A percentile compares a stretch with the other conserved stretches of the same genome.
phyloP scores from a whole-genome alignment of 2,113 vertebrate genomes.

The Microcebus tavaratra region DNA sequence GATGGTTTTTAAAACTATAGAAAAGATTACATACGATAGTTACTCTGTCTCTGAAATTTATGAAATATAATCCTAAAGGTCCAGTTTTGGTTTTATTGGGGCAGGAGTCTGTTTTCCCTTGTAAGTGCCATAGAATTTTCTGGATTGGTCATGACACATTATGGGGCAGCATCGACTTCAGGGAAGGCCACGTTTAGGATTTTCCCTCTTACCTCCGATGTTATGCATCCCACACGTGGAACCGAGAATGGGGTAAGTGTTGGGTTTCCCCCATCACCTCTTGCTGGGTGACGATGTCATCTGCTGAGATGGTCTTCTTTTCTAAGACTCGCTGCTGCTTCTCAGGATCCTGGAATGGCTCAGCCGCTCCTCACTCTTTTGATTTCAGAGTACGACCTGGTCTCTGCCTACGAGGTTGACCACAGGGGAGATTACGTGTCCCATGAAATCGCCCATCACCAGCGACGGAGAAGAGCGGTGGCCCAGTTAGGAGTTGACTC shows the following conservation, averaged over 20 bases:
- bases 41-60: not conserved
- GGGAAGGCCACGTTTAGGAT: too few species aligned
- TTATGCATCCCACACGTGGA: rapidly evolving
- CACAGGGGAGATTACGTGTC: conserved; percentile 87
- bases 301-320: not conserved
- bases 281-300: too few species aligned
- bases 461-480: conserved; percentile 81
- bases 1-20: not conserved
- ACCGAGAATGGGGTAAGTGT: rapidly evolving
- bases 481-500: conserved; percentile 21
- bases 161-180: not conserved
- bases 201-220: not conserved
- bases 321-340: not conserved
- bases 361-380: not conserved
- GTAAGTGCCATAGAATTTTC: not conserved
- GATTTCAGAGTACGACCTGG: conserved; percentile 89
- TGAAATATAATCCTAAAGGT: not conserved
- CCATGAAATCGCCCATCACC: conserved; percentile 86
- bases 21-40: not conserved
- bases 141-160: not conserved
- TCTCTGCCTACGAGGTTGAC: conserved; percentile 90
- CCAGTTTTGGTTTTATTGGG: not conserved
- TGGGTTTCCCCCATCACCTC: not conserved
- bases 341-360: not conserved
- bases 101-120: not conserved